phyloP scores from a whole-genome alignment of 2,113 vertebrate genomes.

The Tupaia tana region DNA sequence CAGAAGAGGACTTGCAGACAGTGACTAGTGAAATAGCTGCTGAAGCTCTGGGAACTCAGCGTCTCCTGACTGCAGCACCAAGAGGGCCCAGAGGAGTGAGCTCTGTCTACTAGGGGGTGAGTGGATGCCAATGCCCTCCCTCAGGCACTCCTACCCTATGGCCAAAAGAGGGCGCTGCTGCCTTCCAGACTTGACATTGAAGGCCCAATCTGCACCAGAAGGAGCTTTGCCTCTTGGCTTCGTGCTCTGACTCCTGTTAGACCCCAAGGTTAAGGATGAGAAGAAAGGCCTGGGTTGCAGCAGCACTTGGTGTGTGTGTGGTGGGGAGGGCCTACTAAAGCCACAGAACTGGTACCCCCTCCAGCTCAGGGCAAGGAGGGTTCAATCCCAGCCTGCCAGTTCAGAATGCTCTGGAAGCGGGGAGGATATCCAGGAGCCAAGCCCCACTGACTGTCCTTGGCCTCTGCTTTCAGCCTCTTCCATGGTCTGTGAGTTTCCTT shows the following conservation, averaged over 20 bases:
- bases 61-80: background rate
- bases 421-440: background rate
- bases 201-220: background rate
- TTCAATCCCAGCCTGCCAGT: background rate
- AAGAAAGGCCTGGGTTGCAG: background rate
- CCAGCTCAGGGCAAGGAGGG: background rate
- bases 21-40: background rate
- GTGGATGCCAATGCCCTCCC: background rate
- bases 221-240: background rate
- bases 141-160: background rate
- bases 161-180: background rate
- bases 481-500: background rate
- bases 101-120: background rate
- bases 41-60: background rate
- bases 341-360: background rate
- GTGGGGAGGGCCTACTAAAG: background rate
- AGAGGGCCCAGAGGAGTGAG: background rate
- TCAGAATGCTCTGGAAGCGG: background rate
- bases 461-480: background rate
- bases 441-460: background rate
- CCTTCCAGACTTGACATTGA: background rate
- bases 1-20: background rate
- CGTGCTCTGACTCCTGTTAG: background rate
- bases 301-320: background rate
- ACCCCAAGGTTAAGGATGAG: background rate